Evolutionary conservation across 92 coral and sea anemone species (phyloP), one percentile per base, ranked within the genome.

Genomic region (Pocillopora grandis): DNA sequence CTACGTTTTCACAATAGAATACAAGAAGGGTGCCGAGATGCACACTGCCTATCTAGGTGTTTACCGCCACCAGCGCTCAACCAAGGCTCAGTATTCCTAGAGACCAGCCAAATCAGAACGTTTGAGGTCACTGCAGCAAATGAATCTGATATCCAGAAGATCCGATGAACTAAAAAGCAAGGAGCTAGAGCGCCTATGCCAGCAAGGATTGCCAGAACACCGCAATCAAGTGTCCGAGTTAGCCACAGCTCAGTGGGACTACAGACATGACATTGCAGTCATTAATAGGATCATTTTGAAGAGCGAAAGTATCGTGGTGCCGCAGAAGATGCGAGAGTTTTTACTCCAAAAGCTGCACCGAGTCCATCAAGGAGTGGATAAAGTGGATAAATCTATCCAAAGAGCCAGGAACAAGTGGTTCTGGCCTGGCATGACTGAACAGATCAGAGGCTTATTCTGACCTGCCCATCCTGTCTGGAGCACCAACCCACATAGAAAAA

Each of bases 391-490:
- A 88, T 88, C 88, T 81, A 88, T 83, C 90, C 90, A 88, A 84
- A 88, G 89, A 88, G 85, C 91, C 78, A 78, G 91, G 73, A 85
- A 88, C 89, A 88, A 84, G 89, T 88, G 88, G 89, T 84, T 88
- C 89, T 88, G 91, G 85, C 91, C 91, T 86, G 88, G 76, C 88
- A 88, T 84, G 91, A 76, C 88, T 68, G 85, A 62, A 78, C 88
- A 84, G 88, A 88, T 88, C 85, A 88, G 91, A 88, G 75, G 88
- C 75, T 88, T 76, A 88, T 88, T 87, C 89, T 88, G 78, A 88
- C 91, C 81, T 88, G 91, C 85, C 88, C 91, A 84, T 88, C 89
- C 89, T 88, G 91, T 88, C 91, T 88, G 88, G 91, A 88, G 85
- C 88, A 88, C 88, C 88, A 88, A 83, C 91, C 91, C 73, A 64